phyloP scores from a whole-genome alignment of 35 echinoderm and acorn worm genomes.

The Strongylocentrotus purpuratus region DNA sequence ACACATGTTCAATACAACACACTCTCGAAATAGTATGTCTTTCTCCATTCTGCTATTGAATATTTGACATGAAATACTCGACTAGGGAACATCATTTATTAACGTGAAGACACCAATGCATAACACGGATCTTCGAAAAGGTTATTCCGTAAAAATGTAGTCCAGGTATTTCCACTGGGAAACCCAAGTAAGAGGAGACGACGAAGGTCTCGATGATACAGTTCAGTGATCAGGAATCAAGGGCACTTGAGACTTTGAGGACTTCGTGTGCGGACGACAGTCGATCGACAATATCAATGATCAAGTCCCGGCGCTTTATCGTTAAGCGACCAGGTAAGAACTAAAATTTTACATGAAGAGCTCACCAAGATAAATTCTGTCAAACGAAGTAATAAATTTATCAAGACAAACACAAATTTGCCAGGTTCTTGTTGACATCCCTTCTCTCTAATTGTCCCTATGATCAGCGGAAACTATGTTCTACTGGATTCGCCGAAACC shows the following conservation, averaged over 20 bases:
- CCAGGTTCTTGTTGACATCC: not conserved
- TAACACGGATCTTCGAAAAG: not conserved
- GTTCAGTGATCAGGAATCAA: not conserved
- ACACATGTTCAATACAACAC: too few species aligned
- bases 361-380: not conserved
- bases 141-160: not conserved
- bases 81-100: not conserved
- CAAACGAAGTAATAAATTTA: not conserved
- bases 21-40: not conserved
- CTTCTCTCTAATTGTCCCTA: not conserved
- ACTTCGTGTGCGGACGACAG: not conserved
- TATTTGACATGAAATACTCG: not conserved
- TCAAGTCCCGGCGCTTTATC: not conserved
- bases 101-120: not conserved
- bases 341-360: not conserved
- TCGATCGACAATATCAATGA: not conserved
- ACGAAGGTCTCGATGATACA: not conserved
- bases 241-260: not conserved
- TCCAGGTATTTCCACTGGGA: not conserved
- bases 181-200: not conserved
- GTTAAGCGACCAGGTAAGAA: not conserved
- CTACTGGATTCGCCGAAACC: not conserved
- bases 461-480: not conserved
- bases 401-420: not conserved
- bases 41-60: not conserved